Evolutionary conservation across 2,888 invertebrate genomes (phyloP).

Genomic region (Drosophila putrida): DNA sequence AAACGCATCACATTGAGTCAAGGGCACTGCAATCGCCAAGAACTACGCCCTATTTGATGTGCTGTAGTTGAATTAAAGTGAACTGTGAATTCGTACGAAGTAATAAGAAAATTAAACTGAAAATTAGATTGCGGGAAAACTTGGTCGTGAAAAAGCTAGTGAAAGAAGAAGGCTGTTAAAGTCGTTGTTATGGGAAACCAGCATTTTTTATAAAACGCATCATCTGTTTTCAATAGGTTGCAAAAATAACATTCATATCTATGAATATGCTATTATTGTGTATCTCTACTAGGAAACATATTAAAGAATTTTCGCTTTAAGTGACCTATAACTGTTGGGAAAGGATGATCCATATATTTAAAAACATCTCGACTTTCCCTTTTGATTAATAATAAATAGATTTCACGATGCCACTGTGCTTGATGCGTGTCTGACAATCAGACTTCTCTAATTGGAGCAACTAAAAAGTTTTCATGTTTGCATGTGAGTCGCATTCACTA

Average conservation of each 20-base stretch:
- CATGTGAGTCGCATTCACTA: slow-evolving; percentile 48
- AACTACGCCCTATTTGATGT: slow-evolving; percentile 31
- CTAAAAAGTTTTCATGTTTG: slow-evolving; percentile 56
- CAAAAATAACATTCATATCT: not conserved
- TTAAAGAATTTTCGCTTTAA: too few species aligned
- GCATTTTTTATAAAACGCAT: not conserved
- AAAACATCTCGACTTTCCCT: slow-evolving; percentile 39
- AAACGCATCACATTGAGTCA: not conserved
- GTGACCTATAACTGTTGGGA: too few species aligned
- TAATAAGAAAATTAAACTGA: slow-evolving; percentile 6
- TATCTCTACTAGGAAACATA: too few species aligned
- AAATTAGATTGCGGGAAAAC: slow-evolving; percentile 23
- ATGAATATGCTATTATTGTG: too few species aligned
- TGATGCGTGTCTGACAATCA: slow-evolving; percentile 24
- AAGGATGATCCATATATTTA: too few species aligned
- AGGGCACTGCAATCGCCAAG: slow-evolving; percentile 19
- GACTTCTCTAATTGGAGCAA: slow-evolving; percentile 52
- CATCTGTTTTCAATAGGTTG: slow-evolving; percentile 5
- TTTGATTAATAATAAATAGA: not conserved
- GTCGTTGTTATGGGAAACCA: slow-evolving; percentile 20
- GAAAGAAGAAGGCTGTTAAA: not conserved
- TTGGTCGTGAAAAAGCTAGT: slow-evolving; percentile 18
- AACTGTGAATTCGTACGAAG: not conserved
- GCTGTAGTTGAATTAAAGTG: slow-evolving; percentile 6
- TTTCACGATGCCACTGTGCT: slow-evolving; percentile 27